Percentiles rank a stretch among this genome's conserved stretches.
phyloP scores from a whole-genome alignment of 1,140 invertebrate species.

The Chymomyza costata region DNA sequence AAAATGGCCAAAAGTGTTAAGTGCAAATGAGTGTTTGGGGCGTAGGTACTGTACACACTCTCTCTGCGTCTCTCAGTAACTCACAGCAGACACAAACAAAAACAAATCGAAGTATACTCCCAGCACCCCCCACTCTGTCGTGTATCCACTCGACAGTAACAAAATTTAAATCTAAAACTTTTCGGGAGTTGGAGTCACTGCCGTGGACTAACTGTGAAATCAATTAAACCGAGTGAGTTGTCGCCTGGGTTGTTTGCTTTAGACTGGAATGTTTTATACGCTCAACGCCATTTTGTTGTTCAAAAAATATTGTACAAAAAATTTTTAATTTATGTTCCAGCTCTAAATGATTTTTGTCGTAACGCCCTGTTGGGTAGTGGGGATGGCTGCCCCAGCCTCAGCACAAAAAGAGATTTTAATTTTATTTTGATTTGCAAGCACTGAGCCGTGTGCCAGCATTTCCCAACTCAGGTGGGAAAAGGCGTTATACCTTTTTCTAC shows the following conservation, averaged over 20 bases:
- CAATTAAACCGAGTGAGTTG: constrained; percentile 59
- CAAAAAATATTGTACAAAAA: constrained; percentile 21
- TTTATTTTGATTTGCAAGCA: constrained; percentile 61
- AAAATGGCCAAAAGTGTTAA: constrained; percentile 65
- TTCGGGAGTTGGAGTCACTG: no score
- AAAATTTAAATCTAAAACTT: constrained; percentile 46
- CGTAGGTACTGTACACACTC: not conserved
- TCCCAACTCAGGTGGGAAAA: constrained; percentile 10
- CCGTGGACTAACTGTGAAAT: constrained; percentile 50
- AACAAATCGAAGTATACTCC: constrained; percentile 45
- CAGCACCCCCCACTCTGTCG: not conserved
- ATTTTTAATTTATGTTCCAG: constrained; percentile 63
- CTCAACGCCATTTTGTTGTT: constrained; percentile 52
- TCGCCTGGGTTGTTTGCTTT: constrained; percentile 9
- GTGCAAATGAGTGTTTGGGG: constrained; percentile 55
- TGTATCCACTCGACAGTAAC: constrained; percentile 41
- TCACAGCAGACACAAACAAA: constrained; percentile 42
- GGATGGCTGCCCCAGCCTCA: constrained; percentile 5
- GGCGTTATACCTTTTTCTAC: no score
- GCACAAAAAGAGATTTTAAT: constrained; percentile 60
- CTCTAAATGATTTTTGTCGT: constrained; percentile 48
- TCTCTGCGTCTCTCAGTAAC: no score
- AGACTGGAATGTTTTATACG: constrained; percentile 57
- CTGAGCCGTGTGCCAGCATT: constrained; percentile 55
- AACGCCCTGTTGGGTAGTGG: no score